Conservation (phyloP, 2,113 vertebrate genomes). For the Collichthys lucidus region DNA sequence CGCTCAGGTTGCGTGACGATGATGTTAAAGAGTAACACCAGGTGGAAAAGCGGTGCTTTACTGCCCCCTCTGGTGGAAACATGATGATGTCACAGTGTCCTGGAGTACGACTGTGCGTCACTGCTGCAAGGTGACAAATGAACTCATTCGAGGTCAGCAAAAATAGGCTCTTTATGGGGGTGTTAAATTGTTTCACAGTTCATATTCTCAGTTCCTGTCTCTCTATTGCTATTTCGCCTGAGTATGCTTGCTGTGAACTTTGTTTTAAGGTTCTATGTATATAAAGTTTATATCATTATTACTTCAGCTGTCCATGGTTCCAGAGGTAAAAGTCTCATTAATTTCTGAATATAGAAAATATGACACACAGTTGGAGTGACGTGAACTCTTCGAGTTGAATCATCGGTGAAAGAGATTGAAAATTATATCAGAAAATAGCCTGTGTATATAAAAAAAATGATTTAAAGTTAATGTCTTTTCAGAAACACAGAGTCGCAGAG, state of each 20-base stretch:
- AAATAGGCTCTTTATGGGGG: background rate
- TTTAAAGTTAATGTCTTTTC: no score
- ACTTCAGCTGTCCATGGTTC: background rate
- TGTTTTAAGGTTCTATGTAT: no score
- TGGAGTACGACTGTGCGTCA: background rate
- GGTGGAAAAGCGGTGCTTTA: background rate
- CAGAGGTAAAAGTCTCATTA: background rate
- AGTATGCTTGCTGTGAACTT: no score
- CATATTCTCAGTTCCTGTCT: no score
- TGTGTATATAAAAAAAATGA: no score
- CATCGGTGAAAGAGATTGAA: no score
- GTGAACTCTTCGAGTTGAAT: background rate
- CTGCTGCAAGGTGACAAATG: no score
- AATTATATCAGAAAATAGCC: no score
- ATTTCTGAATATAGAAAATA: constrained; percentile 1
- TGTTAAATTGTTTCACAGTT: background rate
- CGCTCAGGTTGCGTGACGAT: background rate
- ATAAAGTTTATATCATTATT: no score
- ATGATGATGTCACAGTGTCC: background rate
- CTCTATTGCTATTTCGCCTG: no score
- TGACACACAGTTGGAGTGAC: background rate
- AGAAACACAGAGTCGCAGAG: background rate
- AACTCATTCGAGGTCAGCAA: background rate
- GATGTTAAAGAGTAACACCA: background rate
- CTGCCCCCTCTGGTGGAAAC: no score